Evolutionary conservation across 2,113 vertebrate genomes (phyloP), one percentile per base, ranked within the genome.

Genomic region (Sclerurus mexicanus): DNA sequence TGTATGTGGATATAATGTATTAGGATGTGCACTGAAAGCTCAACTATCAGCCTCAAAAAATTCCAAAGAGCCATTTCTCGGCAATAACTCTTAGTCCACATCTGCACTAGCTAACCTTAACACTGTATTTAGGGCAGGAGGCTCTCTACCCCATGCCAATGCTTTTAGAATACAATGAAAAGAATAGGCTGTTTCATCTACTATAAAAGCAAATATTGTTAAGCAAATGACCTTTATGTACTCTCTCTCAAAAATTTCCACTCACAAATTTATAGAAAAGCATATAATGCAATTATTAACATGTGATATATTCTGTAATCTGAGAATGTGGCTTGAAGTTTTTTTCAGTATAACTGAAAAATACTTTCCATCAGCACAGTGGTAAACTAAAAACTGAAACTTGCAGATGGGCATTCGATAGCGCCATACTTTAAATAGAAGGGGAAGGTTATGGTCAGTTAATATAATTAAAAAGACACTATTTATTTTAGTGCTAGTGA

Each of bases 241-340:
- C 25, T 77, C 28, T 80, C 71, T 79, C 0, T 0, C 80, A 94
- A 44, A 91, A 94, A 67, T 69, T 80, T 19, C 30, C 67, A 59
- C 49, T 89, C 46, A 79, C 20, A 83, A 63, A 85, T 69, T 40
- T 76, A 76, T 44, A 58, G 35, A 85, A 33, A 76, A 76, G 46
- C 33, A 92, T 52, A 56, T 84, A 93, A 90, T 75, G 42, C 55
- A 86, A 89, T 90, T 95, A 90, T 72, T 90, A 90, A 84, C 52
- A 71, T 30, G 9, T 46, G 74, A 81, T 84, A 37, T 75, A 63
- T 39, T 67, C 58, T 85, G n/a, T 49, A 92, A 87, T 85, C 31
- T 49, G 56, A 73, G 30, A 63, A 80, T 12, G 24, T 55, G 86
- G 20, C 23, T 86, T 74, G 72, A 87, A 83, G 67, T 62, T 37